Conservation (phyloP, 2,113 vertebrate genomes). For the Phoenicopterus ruber region DNA sequence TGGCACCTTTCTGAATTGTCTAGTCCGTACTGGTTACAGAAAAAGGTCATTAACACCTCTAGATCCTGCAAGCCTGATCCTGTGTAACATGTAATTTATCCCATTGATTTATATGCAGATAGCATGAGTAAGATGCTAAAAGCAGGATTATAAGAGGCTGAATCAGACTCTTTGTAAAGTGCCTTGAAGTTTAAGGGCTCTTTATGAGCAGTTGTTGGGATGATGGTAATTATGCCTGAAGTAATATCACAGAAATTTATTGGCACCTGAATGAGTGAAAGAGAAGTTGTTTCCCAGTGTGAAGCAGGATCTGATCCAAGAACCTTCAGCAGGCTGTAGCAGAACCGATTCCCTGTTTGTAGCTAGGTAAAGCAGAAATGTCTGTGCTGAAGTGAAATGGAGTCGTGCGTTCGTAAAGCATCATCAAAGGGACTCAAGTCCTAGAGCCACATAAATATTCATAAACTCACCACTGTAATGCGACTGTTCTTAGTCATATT, state of each 20-base stretch:
- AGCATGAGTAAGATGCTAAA: not conserved
- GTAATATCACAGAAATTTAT: not conserved
- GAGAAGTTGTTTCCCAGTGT: not conserved
- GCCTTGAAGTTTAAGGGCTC: not conserved
- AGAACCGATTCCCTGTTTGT: not conserved
- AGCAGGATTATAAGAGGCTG: not conserved
- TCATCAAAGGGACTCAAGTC: not conserved
- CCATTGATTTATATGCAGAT: slow-evolving; percentile 20
- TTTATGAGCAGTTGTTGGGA: not conserved
- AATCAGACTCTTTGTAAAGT: slow-evolving; percentile 1
- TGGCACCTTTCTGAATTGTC: not conserved
- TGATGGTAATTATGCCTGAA: not conserved
- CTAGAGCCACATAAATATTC: not conserved
- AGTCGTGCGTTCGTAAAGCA: not conserved
- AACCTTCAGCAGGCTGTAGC: not conserved
- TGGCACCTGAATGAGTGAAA: not conserved
- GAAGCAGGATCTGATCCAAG: not conserved
- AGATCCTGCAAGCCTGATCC: not conserved
- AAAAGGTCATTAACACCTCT: not conserved
- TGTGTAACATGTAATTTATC: not conserved
- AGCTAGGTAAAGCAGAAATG: not conserved
- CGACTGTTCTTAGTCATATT: not conserved
- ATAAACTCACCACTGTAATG: not conserved
- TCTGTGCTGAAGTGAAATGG: not conserved
- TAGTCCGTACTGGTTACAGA: not conserved